Base-by-base conservation (phyloP, 2,888 invertebrate species). In the Brenthis ino region DNA sequence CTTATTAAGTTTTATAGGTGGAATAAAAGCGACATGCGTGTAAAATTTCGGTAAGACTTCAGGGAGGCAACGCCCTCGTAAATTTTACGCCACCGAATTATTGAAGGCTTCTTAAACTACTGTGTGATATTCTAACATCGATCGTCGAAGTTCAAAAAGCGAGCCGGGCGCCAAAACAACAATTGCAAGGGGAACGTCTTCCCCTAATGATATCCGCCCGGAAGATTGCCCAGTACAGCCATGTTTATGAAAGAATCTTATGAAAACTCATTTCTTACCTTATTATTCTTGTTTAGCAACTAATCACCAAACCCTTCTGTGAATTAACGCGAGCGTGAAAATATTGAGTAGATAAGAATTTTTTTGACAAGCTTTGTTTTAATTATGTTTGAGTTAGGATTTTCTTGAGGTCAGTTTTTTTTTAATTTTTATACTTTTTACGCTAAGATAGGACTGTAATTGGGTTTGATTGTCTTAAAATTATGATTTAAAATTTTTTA, bases 111-210 rank as follows among this genome's bases (percentile, higher is more conserved):
- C 28, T 60, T 43, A 53, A 68, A 64, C 65, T 66, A 66, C 63
- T 64, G 37, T 48, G 28, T 58, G 54, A 63, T 70, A 74, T 70
- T 71, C 57, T 69, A 58, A 51, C 69, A 72, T 69, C 60, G 69
- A 75, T 73, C 73, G 71, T 57, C 57, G 37, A 67, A 73, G 64
- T 74, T 77, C 80, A 78, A 79, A 75, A 82, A 83, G 83, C 84
- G 85, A 85, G 79, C 75, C 79, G 82, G 78, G 80, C 66, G 71
- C 66, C 66, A 83, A 87, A 88, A 88, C 85, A 86, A 86, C 85
- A 86, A 87, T 85, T 86, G 86, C 85, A 83, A 82, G 85, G 85
- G 87, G 80, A 84, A 78, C 72, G 66, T 72, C 74, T 77, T 77
- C 80, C 80, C 84, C 82, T 77, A 79, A 81, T 85, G 80, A 76